phyloP scores from a whole-genome alignment of 2,113 vertebrate genomes.

The Opisthocomus hoazin region DNA sequence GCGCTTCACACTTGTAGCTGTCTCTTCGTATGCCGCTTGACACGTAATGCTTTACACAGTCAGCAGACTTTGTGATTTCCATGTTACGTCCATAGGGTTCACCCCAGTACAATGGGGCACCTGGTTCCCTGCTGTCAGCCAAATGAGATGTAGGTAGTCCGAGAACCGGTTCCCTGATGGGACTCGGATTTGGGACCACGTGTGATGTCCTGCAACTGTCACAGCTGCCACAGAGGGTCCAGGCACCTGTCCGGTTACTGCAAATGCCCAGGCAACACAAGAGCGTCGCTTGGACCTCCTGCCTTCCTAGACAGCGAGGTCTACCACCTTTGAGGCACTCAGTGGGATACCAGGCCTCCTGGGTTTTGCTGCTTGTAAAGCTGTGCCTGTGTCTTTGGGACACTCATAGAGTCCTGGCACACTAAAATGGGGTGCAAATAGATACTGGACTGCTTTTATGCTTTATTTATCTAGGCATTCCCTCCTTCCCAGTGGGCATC shows the following conservation, averaged over 20 bases:
- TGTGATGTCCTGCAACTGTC: not conserved
- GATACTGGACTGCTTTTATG: not conserved
- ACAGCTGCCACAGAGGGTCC: not conserved
- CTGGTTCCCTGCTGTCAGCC: not conserved
- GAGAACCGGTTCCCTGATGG: not conserved
- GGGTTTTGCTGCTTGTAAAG: not conserved
- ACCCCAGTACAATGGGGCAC: not conserved
- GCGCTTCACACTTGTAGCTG: not conserved
- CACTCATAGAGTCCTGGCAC: not conserved
- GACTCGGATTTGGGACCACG: not conserved
- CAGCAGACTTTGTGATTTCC: not conserved
- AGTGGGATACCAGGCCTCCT: not conserved
- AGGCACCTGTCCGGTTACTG: not conserved
- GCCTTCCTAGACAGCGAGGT: not conserved
- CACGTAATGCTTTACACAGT: not conserved
- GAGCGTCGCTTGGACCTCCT: not conserved
- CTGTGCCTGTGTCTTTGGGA: accelerated
- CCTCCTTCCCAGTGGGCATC: not conserved
- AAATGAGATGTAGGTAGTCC: not conserved
- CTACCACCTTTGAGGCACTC: not conserved
- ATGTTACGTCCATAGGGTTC: not conserved
- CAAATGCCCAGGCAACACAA: not conserved
- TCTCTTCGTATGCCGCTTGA: not conserved
- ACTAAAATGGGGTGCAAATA: not conserved
- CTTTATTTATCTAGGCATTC: not conserved